Evolutionary conservation across 1,140 invertebrate genomes (phyloP).

Genomic region (Listronotus oregonensis): DNA sequence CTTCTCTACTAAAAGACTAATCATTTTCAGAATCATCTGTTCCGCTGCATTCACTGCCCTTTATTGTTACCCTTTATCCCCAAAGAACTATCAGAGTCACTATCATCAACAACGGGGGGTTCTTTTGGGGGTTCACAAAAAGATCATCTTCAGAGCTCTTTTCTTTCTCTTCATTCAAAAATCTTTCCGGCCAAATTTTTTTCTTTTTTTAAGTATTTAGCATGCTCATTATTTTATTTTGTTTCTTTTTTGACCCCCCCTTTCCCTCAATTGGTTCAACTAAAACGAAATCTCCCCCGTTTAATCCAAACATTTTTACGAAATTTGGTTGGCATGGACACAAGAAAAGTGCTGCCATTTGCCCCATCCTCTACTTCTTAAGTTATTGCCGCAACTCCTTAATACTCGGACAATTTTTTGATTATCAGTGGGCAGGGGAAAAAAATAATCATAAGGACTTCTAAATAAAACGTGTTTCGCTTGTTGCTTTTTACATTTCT

Average conservation of each 20-base stretch:
- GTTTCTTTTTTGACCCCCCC: constrained; percentile 89
- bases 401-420: constrained; percentile 82
- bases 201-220: constrained; percentile 78
- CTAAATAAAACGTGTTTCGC: constrained; percentile 83
- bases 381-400: constrained; percentile 82
- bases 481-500: constrained; percentile 81
- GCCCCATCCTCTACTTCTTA: constrained; percentile 75
- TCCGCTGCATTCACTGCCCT: not conserved
- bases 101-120: constrained; percentile 29
- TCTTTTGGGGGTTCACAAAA: constrained; percentile 41
- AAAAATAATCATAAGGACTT: constrained; percentile 74
- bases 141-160: constrained; percentile 23
- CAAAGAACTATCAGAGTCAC: constrained; percentile 30
- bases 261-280: constrained; percentile 86
- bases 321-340: constrained; percentile 92
- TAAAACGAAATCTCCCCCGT: constrained; percentile 82
- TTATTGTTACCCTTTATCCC: constrained; percentile 10
- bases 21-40: constrained; percentile 13
- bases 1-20: not conserved
- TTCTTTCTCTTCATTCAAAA: constrained; percentile 50
- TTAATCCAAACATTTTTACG: constrained; percentile 90
- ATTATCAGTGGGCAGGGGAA: constrained; percentile 70
- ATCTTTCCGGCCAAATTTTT: constrained; percentile 76
- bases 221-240: constrained; percentile 79
- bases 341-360: constrained; percentile 69